A percentile compares a stretch with the other conserved stretches of the same genome.
Evolutionary conservation across 2,113 vertebrate genomes (phyloP).

Genomic region (Cacatua alba): DNA sequence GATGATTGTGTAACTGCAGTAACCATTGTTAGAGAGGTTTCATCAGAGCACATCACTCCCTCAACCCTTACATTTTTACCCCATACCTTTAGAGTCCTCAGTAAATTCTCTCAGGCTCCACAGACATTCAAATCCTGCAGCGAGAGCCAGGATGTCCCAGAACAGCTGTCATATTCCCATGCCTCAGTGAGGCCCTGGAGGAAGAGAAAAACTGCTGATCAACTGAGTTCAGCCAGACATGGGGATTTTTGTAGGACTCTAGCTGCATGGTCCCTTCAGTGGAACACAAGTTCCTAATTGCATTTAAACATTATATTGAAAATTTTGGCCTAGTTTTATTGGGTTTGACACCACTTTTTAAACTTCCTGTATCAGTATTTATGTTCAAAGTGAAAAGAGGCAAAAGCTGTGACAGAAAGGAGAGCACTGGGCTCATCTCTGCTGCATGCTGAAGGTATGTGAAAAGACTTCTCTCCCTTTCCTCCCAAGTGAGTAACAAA

Average conservation of each 20-base stretch:
- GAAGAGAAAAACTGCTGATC: background rate
- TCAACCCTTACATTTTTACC: background rate
- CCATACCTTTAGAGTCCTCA: background rate
- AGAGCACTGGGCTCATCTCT: background rate
- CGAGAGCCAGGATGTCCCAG: background rate
- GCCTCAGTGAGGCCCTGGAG: background rate
- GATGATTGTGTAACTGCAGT: background rate
- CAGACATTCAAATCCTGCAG: background rate
- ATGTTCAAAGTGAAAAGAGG: background rate
- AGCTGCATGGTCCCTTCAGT: background rate
- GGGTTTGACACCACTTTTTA: background rate
- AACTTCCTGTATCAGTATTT: background rate
- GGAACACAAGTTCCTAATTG: background rate
- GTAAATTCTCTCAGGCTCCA: background rate
- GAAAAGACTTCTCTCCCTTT: background rate
- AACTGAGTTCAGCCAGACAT: rapidly evolving
- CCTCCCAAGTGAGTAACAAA: background rate
- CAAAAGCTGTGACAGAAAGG: background rate
- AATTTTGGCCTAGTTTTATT: background rate
- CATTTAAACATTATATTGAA: background rate
- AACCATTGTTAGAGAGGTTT: background rate
- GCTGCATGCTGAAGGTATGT: rapidly evolving
- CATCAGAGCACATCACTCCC: background rate
- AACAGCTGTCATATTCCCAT: background rate
- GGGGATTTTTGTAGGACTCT: background rate